phyloP scores from a whole-genome alignment of 2,797 vertebrate species.

The Pangasius macronema region DNA sequence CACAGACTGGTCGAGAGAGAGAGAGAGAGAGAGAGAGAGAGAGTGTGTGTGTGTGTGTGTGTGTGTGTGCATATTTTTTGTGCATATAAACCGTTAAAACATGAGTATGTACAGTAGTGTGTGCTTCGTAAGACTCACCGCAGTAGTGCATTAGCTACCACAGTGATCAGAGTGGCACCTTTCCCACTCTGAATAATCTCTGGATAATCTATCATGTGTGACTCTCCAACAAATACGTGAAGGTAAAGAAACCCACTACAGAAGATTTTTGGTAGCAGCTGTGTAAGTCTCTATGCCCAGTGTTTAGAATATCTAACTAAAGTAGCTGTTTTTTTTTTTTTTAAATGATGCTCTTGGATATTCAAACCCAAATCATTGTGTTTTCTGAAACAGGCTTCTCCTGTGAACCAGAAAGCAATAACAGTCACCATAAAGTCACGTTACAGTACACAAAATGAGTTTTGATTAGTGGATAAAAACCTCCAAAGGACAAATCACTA shows the following conservation, averaged over 20 bases:
- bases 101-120: neutral
- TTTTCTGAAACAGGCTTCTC: slow-evolving; percentile 73
- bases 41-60: neutral
- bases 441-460: neutral
- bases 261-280: slow-evolving; percentile 1
- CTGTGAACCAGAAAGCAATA: slow-evolving; percentile 58
- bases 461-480: neutral
- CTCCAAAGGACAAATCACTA: neutral
- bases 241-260: neutral
- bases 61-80: neutral
- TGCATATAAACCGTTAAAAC: neutral
- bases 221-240: neutral
- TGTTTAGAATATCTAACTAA: neutral
- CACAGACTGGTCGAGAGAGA: neutral
- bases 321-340: neutral
- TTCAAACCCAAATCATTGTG: slow-evolving; percentile 79
- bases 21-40: neutral
- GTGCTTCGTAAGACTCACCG: neutral
- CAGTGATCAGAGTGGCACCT: neutral
- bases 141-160: slow-evolving; percentile 19
- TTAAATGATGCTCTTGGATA: slow-evolving; percentile 6
- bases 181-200: neutral
- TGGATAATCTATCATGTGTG: neutral
- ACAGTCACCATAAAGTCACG: neutral
- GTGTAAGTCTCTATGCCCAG: neutral